Percentiles rank a stretch among this genome's conserved stretches.
Conservation (phyloP, 2,797 vertebrate genomes). For the Sebastes oblongus region DNA sequence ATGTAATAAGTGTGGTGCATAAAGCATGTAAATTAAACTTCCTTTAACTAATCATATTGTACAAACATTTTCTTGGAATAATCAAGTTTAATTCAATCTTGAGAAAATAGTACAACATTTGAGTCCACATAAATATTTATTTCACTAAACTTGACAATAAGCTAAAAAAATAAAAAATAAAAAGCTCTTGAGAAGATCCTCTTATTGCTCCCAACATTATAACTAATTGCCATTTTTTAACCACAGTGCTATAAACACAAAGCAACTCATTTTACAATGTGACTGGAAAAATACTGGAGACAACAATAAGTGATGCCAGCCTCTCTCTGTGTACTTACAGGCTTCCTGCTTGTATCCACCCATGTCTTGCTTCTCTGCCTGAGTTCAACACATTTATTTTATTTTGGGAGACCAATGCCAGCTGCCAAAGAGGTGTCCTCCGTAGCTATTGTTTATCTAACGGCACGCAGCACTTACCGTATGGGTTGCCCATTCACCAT, state of each 20-base stretch:
- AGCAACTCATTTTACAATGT: not conserved
- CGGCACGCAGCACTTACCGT: conserved; percentile 72
- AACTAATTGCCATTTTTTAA: not conserved
- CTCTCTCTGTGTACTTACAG: not conserved
- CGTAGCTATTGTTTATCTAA: not conserved
- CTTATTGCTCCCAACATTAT: not conserved
- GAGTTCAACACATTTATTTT: conserved; percentile 9
- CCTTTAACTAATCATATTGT: not conserved
- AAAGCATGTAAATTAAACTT: not conserved
- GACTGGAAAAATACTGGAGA: conserved; percentile 33
- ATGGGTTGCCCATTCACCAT: conserved; percentile 92
- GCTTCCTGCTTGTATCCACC: conserved; percentile 32
- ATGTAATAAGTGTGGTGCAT: not conserved
- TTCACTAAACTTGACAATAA: not conserved
- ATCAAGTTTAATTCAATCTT: not conserved
- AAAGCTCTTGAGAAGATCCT: not conserved
- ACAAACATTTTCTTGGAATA: not conserved
- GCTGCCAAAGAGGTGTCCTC: conserved; percentile 11
- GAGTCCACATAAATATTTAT: not conserved
- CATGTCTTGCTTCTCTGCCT: not conserved
- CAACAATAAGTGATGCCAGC: not conserved
- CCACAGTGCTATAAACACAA: not conserved
- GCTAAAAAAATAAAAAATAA: not conserved
- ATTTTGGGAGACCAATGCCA: not conserved
- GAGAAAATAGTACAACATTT: not conserved